Conservation (phyloP, 2,113 vertebrate genomes). For the Tetrax tetrax region DNA sequence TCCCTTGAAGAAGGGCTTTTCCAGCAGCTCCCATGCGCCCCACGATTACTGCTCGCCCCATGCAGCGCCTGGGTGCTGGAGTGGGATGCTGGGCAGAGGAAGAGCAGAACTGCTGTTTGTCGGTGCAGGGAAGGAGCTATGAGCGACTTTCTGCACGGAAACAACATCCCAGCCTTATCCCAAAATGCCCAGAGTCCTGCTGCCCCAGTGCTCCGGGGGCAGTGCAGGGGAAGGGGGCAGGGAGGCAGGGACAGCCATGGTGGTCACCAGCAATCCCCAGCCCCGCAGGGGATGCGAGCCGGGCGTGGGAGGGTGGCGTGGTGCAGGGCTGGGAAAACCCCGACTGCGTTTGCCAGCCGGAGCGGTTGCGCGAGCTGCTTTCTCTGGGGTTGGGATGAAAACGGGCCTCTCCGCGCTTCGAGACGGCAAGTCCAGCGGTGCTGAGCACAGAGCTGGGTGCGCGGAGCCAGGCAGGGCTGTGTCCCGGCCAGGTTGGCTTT, state of each 20-base stretch:
- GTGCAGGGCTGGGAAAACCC: not conserved
- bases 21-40: fast-evolving
- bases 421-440: not conserved
- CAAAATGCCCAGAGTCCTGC: not conserved
- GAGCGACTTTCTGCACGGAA: not conserved
- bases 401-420: fast-evolving
- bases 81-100: fast-evolving
- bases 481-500: fast-evolving
- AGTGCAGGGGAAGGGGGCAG: not conserved
- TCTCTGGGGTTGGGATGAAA: not conserved
- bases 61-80: not conserved
- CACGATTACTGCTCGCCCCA: fast-evolving
- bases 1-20: not conserved
- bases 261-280: not conserved
- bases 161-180: not conserved
- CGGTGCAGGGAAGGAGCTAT: fast-evolving
- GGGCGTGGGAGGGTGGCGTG: not conserved
- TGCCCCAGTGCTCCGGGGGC: not conserved
- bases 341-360: not conserved
- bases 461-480: not conserved
- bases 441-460: not conserved
- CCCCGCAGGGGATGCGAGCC: fast-evolving
- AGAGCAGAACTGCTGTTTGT: not conserved
- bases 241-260: not conserved
- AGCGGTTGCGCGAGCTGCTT: not conserved